These are phyloP conservation scores for Mareca strepera DNA, from an alignment of 2,797 vertebrate species.

Conservation along the genomic window DNA sequence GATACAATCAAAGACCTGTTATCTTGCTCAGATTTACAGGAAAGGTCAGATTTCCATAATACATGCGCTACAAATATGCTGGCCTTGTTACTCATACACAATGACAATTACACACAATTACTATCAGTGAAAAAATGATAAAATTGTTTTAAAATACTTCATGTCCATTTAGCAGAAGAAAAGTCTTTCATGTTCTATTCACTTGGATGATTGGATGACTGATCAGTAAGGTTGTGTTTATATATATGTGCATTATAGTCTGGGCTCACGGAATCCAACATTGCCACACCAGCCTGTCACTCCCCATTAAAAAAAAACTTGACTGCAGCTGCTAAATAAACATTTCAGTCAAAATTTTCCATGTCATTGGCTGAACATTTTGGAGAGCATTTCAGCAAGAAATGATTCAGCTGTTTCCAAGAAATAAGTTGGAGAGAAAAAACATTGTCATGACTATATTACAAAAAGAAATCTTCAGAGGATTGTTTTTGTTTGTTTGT, in stretches of 20 bases:
- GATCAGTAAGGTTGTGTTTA: neutral
- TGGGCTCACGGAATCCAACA: neutral
- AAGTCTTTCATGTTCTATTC: neutral
- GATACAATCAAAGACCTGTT: neutral
- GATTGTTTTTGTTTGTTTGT: neutral
- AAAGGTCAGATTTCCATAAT: neutral
- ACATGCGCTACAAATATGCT: neutral
- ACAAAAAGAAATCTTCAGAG: neutral
- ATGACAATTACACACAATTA: neutral
- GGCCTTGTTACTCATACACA: neutral
- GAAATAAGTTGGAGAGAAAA: neutral
- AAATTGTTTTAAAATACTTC: neutral
- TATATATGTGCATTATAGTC: neutral
- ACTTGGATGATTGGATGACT: neutral
- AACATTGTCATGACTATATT: neutral
- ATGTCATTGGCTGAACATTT: neutral
- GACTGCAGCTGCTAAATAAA: neutral
- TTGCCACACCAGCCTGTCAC: neutral
- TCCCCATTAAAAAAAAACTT: neutral
- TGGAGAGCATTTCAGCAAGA: neutral
- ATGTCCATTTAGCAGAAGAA: neutral
- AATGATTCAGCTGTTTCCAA: slow-evolving; percentile 40
- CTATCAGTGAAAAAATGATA: neutral
- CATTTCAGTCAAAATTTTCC: neutral
- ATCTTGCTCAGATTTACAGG: neutral